phyloP scores from a whole-genome alignment of 2,113 vertebrate genomes.

The Geococcyx californianus region DNA sequence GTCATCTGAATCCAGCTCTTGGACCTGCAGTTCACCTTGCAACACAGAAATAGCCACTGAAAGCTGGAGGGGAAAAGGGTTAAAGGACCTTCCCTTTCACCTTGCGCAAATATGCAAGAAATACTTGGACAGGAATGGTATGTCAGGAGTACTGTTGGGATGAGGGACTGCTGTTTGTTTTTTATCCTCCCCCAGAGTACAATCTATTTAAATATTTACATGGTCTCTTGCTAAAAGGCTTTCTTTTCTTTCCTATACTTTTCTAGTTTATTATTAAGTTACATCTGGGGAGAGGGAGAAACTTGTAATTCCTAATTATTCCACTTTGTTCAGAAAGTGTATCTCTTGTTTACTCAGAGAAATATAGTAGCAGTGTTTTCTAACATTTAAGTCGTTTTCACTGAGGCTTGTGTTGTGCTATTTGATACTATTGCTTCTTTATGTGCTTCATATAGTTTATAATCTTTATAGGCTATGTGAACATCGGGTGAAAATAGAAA shows the following conservation, averaged over 20 bases:
- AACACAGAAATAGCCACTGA: not conserved
- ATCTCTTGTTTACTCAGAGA: not conserved
- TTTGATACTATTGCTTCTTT: not conserved
- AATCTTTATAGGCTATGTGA: not conserved
- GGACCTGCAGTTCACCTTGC: not conserved
- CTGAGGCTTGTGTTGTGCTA: not conserved
- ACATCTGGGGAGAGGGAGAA: not conserved
- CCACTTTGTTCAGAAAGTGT: not conserved
- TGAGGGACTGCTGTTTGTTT: slow-evolving; percentile 42
- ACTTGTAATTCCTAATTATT: not conserved
- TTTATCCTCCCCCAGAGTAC: slow-evolving; percentile 17
- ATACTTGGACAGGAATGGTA: not conserved
- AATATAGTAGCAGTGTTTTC: not conserved
- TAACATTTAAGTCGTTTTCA: not conserved
- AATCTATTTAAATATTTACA: slow-evolving; percentile 58
- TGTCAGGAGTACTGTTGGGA: not conserved
- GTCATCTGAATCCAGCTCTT: not conserved
- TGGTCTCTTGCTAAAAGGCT: not conserved
- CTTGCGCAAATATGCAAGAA: not conserved
- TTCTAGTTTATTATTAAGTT: not conserved
- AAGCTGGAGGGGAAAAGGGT: not conserved
- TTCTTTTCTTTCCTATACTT: not conserved
- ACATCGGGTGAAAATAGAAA: not conserved
- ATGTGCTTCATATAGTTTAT: not conserved
- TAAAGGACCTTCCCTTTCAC: slow-evolving; percentile 39